A percentile compares a stretch with the other conserved stretches of the same genome.
Evolutionary conservation across 2,113 vertebrate species (phyloP).

Genomic region (Varanus komodoensis): DNA sequence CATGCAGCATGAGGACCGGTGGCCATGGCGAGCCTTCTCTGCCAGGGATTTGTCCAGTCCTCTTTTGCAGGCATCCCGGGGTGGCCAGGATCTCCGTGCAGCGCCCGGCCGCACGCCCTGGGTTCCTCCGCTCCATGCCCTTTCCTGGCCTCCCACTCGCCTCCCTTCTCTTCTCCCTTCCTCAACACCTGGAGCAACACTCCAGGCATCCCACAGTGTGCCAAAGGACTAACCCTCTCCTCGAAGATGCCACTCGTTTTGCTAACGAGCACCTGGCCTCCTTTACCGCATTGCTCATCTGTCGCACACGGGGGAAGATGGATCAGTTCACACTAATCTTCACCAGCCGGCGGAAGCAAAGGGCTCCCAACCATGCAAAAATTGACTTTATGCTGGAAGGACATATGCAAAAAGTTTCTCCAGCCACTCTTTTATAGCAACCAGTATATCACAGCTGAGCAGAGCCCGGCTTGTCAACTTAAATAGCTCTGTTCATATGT

Average conservation of each 20-base stretch:
- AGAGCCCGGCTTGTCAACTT: slow-evolving; percentile 65
- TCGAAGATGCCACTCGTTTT: fast-evolving
- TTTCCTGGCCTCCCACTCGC: no score
- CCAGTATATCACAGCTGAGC: slow-evolving; percentile 68
- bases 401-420: slow-evolving; percentile 68
- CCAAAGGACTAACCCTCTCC: not conserved
- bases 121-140: no score
- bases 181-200: no score
- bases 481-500: slow-evolving; percentile 63
- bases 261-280: not conserved
- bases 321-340: slow-evolving; percentile 16
- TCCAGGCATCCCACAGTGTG: no score
- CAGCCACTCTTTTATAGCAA: slow-evolving; percentile 55
- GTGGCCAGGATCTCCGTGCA: no score
- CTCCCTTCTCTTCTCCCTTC: no score
- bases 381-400: slow-evolving; percentile 75
- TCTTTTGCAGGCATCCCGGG: no score
- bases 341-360: slow-evolving; percentile 24
- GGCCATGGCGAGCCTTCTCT: no score
- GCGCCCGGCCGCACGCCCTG: no score
- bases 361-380: slow-evolving; percentile 62
- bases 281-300: not conserved
- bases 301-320: not conserved
- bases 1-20: no score
- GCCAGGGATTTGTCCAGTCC: no score